These are phyloP conservation scores for Pissodes strobi DNA, from an alignment of 1,140 invertebrate species.

Conservation along the genomic window DNA sequence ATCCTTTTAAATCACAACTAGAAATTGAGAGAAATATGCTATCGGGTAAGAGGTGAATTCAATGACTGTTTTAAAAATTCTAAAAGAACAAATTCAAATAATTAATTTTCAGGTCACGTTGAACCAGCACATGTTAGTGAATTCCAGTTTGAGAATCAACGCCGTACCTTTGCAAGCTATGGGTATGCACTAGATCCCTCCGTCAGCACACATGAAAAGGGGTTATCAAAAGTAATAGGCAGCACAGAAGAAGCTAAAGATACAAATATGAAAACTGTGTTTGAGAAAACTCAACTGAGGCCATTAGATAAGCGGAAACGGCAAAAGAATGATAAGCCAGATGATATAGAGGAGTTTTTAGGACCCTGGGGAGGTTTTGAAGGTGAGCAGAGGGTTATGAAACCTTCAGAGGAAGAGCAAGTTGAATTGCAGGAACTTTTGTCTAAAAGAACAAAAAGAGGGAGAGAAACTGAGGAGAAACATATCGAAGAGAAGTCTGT, in stretches of 20 bases:
- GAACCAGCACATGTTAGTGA: constrained; percentile 94
- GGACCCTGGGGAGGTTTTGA: constrained; percentile 97
- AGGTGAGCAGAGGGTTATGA: constrained; percentile 86
- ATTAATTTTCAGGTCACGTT: constrained; percentile 72
- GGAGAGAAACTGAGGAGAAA: constrained; percentile 86
- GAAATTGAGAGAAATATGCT: constrained; percentile 89
- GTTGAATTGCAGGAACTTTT: constrained; percentile 92
- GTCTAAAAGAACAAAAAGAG: constrained; percentile 86
- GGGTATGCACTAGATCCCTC: constrained; percentile 96
- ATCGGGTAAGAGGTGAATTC: constrained; percentile 56
- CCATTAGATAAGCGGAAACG: constrained; percentile 76
- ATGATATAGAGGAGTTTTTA: constrained; percentile 92
- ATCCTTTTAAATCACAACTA: constrained; percentile 90
- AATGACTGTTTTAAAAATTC: too few species aligned
- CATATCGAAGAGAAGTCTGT: constrained; percentile 93
- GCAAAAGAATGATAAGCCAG: constrained; percentile 86
- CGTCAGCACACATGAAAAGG: constrained; percentile 68
- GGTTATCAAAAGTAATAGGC: constrained; percentile 69
- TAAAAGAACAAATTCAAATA: too few species aligned
- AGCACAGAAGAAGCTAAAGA: constrained; percentile 39
- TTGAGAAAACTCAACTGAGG: constrained; percentile 77
- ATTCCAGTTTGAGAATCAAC: constrained; percentile 98
- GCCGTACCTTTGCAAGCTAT: constrained; percentile 92
- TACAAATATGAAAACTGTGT: constrained; percentile 74
- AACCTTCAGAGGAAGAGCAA: constrained; percentile 90